Conservation (phyloP, 2,113 vertebrate species). For the Cathartes aura region DNA sequence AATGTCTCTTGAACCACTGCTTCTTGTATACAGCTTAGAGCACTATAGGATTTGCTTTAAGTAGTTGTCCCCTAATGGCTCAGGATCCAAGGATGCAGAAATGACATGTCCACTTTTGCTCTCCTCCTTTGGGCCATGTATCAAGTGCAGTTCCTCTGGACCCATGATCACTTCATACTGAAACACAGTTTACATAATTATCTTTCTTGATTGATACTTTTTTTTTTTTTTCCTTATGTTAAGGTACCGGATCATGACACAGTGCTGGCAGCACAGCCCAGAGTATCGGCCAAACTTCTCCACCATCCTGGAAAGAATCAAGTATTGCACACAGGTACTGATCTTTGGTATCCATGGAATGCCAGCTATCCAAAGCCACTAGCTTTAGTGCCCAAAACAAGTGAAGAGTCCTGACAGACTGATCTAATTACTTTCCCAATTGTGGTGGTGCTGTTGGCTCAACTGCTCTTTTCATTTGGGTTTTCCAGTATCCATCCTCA, state of each 20-base stretch:
- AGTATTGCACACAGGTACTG: slow-evolving; percentile 89
- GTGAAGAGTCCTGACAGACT: background rate
- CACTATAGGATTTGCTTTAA: background rate
- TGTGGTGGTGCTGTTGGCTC: background rate
- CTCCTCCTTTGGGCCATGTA: background rate
- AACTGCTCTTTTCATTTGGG: background rate
- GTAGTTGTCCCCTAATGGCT: too few species aligned
- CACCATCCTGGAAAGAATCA: slow-evolving; percentile 89
- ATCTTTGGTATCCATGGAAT: background rate
- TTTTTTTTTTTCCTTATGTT: background rate
- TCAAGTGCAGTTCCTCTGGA: background rate
- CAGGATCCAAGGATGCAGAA: background rate
- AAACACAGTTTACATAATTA: background rate
- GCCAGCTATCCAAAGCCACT: background rate
- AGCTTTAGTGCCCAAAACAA: background rate
- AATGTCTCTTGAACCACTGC: background rate
- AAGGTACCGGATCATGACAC: slow-evolving; percentile 92
- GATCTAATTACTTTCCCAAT: background rate
- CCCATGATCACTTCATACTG: background rate
- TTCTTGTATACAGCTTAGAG: background rate
- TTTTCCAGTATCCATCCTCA: background rate
- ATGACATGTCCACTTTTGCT: background rate
- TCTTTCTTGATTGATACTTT: background rate
- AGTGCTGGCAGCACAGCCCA: slow-evolving; percentile 93
- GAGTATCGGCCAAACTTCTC: slow-evolving; percentile 90